Base-by-base conservation (phyloP, 2,797 vertebrate species). In the Sebastes miniatus region DNA sequence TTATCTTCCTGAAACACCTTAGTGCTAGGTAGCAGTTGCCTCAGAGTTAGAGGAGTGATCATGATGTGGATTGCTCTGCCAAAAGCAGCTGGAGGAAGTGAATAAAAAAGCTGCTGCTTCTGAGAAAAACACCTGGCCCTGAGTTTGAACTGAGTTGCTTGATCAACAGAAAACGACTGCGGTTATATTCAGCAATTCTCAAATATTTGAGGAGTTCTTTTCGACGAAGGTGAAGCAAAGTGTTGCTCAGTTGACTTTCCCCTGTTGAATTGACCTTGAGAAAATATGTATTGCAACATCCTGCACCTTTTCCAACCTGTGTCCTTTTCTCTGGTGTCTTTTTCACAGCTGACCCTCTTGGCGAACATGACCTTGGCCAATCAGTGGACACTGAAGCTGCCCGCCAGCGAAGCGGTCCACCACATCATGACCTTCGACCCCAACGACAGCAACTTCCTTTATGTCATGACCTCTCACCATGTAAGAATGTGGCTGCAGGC, bases 371-470 rank as follows among this genome's bases (percentile, higher is more conserved):
- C 96, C 59, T 77, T 97, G 71, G 95, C 96, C 75, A 97, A 95
- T 92, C 93, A 95, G 85, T 96, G 95, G 89, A 95, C 88, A 3
- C 92, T 98, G 87, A 96, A 94, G 0, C 96, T 99, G 80, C 96
- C 96, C 13, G 95, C 96, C 0, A 94, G 96, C 5, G 97, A 99
- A 76, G 91, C 98, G 0, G 97, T 99, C 76, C 98, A 99, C 87
- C 97, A 96, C 68, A 86, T 98, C 92, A 99, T 99, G 98, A 97
- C 97, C 81, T 99, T 99, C 25, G 98, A 99, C 92, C 97, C 98
- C 36, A 95, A 89, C 0, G 97, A 99, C 92, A 92, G 96, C 22
- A 96, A 96, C 83, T 99, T 96, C 91, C 96, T 99, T 65, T 99
- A 99, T 71, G 89, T 99, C 87, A 99, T 99, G 98, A 99, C 98